Evolutionary conservation across 2,797 vertebrate genomes (phyloP).

Genomic region (Enteromius mattozi): DNA sequence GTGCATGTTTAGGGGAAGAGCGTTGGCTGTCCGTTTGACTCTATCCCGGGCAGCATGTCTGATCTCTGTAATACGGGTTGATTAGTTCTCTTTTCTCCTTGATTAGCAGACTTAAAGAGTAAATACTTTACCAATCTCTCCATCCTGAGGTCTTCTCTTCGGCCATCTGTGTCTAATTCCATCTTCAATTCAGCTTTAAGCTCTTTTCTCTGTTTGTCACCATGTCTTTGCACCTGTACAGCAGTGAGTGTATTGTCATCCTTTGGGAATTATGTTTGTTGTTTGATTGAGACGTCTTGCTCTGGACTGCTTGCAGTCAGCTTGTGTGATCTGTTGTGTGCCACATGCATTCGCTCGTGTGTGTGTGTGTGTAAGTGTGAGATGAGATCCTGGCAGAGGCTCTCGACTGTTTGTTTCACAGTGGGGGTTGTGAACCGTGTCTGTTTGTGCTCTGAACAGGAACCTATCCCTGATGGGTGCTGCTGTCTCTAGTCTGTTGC

Average conservation of each 20-base stretch:
- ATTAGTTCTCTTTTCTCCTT: constrained; percentile 58
- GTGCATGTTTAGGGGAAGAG: constrained; percentile 55
- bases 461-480: constrained; percentile 63
- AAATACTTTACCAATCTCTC: constrained; percentile 28
- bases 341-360: constrained; percentile 32
- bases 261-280: constrained; percentile 56
- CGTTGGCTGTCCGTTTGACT: constrained; percentile 16
- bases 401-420: constrained; percentile 65
- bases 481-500: constrained; percentile 60
- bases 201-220: constrained; percentile 23
- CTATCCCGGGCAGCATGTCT: constrained; percentile 31
- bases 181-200: constrained; percentile 24
- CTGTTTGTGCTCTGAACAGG: constrained; percentile 66
- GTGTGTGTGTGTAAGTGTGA: constrained; percentile 47
- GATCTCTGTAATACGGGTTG: constrained; percentile 53
- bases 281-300: constrained; percentile 53
- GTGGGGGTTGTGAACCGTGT: constrained; percentile 63
- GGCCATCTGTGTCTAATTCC: constrained; percentile 44
- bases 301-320: constrained; percentile 40
- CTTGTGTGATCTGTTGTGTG: constrained; percentile 43
- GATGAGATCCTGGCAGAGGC: constrained; percentile 61
- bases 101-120: constrained; percentile 59
- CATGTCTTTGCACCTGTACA: constrained; percentile 12
- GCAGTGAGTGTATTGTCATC: constrained; percentile 46
- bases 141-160: constrained; percentile 35